Evolutionary conservation across 1,140 invertebrate species (phyloP).

Genomic region (Asobara japonica): DNA sequence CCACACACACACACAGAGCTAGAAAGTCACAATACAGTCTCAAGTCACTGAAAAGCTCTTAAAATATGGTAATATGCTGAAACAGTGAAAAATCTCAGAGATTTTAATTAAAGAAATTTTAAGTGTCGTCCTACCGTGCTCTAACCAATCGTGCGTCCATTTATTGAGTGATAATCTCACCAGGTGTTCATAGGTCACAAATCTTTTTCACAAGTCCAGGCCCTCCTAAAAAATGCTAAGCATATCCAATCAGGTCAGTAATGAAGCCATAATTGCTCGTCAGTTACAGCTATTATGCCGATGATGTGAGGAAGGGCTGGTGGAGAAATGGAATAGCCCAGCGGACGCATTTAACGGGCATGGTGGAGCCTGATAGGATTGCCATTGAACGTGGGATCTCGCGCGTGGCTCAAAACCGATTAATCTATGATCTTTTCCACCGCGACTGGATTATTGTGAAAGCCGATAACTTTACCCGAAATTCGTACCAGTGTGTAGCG

Average conservation of each 20-base stretch:
- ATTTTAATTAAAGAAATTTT: no score
- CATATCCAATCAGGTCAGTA: slow-evolving; percentile 8
- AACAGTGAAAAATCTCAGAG: no score
- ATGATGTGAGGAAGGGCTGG: not conserved
- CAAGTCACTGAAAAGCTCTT: no score
- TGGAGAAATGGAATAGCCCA: not conserved
- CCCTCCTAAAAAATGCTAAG: no score
- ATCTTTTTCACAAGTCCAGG: no score
- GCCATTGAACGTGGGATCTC: slow-evolving; percentile 29
- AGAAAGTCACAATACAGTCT: no score
- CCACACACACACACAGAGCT: no score
- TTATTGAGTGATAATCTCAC: no score
- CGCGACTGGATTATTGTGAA: slow-evolving; percentile 29
- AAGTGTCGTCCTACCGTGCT: no score
- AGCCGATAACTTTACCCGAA: slow-evolving; percentile 25
- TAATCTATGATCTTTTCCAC: slow-evolving; percentile 30
- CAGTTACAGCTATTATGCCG: slow-evolving; percentile 26
- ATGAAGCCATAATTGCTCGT: slow-evolving; percentile 29
- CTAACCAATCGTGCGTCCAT: no score
- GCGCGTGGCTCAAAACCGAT: slow-evolving; percentile 30
- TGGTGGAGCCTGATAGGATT: slow-evolving; percentile 30
- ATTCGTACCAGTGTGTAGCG: slow-evolving; percentile 14
- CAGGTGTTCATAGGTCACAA: no score
- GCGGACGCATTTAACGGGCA: slow-evolving; percentile 25
- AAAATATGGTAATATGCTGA: no score